Evolutionary conservation across 2,797 vertebrate genomes (phyloP), one percentile per base, ranked within the genome.

Genomic region (Tapirus indicus): DNA sequence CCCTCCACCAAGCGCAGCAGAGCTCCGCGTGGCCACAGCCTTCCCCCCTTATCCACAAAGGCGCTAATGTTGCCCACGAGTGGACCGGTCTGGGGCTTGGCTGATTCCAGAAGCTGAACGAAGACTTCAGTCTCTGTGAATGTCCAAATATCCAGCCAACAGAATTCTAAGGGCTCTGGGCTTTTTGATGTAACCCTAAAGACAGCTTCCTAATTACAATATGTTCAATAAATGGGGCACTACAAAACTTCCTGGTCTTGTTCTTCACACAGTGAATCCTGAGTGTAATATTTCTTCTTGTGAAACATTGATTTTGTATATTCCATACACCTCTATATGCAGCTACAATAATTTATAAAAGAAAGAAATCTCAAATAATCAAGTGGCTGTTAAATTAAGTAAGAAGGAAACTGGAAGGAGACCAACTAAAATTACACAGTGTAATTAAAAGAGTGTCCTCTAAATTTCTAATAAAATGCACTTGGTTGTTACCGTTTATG

Each of bases 361-460:
- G 83, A 74, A 83, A 97, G 95, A 95, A 82, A 74, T 74, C 82
- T 92, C 91, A 92, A 87, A 94, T 78, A 96, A 94, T 96, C 95
- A 75, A 95, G 95, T 91, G 77, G 47, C 88, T 94, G 54, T 97
- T 75, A 97, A 97, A 78, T 95, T 95, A 98, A 98, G 32, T 79
- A 98, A 83, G 80, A 95, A 96, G 96, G 56, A 95, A 98, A 93
- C 0, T 88, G 56, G 60, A 95, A 83, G 68, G 74, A 17, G 41
- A 91, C 91, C 97, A 96, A 47, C 68, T 54, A 88, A 87, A 97
- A 85, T 91, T 71, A 54, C 2, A 23, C 78, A 20, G 80, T 84
- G 29, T 84, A 60, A 90, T 91, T 97, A 94, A 83, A 77, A 87
- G 64, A 87, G 83, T 94, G 69, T 16, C 66, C 85, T 96, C 92